Evolutionary conservation across 2,113 vertebrate species (phyloP).

Genomic region (Lota lota): DNA sequence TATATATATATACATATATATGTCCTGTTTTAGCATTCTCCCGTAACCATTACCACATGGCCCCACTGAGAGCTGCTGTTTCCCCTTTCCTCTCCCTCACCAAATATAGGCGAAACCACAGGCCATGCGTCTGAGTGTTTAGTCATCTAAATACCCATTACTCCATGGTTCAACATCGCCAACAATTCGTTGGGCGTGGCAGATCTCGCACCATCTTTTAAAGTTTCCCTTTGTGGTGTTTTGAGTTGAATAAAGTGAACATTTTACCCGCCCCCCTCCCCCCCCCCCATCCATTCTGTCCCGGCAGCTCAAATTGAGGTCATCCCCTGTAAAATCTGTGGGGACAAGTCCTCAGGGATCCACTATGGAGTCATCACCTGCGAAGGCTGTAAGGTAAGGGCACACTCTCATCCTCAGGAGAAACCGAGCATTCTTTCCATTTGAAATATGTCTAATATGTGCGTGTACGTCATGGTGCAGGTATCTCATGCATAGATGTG

Average conservation of each 20-base stretch:
- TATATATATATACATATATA: too few relatives aligned
- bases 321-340: slow-evolving; percentile 93
- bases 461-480: neutral
- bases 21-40: neutral
- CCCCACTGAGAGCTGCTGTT: neutral
- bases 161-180: too few relatives aligned
- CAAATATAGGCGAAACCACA: slow-evolving; percentile 13
- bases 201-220: neutral
- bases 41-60: slow-evolving; percentile 13
- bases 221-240: neutral
- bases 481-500: neutral
- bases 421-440: neutral
- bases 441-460: neutral
- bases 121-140: neutral
- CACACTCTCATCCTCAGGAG: slow-evolving; percentile 36
- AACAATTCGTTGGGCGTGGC: too few relatives aligned
- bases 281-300: neutral
- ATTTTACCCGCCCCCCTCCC: too few relatives aligned
- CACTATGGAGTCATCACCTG: slow-evolving; percentile 91
- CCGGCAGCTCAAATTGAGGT: slow-evolving; percentile 88
- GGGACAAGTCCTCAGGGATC: slow-evolving; percentile 92
- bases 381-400: slow-evolving; percentile 79
- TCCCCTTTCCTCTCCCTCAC: neutral
- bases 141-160: too few relatives aligned
- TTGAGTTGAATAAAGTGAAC: neutral